Evolutionary conservation across 2,797 vertebrate species (phyloP).

Genomic region (Sebastes baramenuke): DNA sequence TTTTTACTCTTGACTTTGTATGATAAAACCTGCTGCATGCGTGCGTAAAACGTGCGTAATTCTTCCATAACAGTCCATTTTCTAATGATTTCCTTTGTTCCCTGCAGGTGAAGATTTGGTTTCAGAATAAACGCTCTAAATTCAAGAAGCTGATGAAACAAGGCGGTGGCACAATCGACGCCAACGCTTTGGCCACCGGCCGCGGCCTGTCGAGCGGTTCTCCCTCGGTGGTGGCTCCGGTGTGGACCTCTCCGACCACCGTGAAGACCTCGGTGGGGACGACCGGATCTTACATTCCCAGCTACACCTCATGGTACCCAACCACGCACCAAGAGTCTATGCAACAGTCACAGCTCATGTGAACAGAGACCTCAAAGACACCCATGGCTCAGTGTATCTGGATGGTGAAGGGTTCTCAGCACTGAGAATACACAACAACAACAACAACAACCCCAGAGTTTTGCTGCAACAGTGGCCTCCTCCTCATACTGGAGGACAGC

Average conservation of each 20-base stretch:
- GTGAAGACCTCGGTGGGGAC: slow-evolving; percentile 91
- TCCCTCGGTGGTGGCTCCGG: slow-evolving; percentile 90
- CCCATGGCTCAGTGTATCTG: slow-evolving; percentile 67
- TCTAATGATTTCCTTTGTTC: not conserved
- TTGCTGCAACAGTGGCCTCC: slow-evolving; percentile 80
- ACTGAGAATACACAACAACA: slow-evolving; percentile 52
- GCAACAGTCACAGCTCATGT: slow-evolving; percentile 99
- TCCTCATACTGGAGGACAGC: slow-evolving; percentile 65
- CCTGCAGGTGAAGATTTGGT: slow-evolving; percentile 94
- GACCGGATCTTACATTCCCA: slow-evolving; percentile 94
- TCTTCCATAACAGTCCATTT: not conserved
- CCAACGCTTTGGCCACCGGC: slow-evolving; percentile 88
- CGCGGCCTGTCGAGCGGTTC: slow-evolving; percentile 91
- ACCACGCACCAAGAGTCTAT: slow-evolving; percentile 98
- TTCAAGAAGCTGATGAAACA: slow-evolving; percentile 97
- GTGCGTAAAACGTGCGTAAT: slow-evolving; percentile 26
- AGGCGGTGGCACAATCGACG: slow-evolving; percentile 91
- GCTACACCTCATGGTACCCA: slow-evolving; percentile 98
- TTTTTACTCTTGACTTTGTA: not conserved
- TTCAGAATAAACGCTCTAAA: slow-evolving; percentile 95
- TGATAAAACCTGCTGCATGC: not conserved
- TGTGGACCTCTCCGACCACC: slow-evolving; percentile 92
- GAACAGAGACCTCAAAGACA: slow-evolving; percentile 76
- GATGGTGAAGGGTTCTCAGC: slow-evolving; percentile 51
- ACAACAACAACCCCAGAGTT: slow-evolving; percentile 82